Percentiles rank a stretch among this genome's conserved stretches.
Evolutionary conservation across 1,140 invertebrate species (phyloP).

Genomic region (Steinernema feltiae): DNA sequence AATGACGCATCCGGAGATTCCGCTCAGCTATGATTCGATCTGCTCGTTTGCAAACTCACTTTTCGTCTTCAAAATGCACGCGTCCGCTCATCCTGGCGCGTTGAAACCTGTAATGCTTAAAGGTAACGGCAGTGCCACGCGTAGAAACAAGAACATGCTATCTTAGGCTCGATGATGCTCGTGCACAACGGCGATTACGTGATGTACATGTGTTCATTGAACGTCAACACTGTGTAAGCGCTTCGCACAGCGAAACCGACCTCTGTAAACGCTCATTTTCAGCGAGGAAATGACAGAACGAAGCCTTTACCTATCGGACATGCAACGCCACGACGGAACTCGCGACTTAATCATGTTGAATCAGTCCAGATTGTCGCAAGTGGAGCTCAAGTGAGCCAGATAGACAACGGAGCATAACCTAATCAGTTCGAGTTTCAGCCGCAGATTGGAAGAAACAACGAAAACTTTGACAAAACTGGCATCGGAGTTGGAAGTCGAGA

Average conservation of each 20-base stretch:
- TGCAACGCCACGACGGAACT: conserved; percentile 60
- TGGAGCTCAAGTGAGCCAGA: conserved; percentile 58
- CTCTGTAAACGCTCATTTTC: conserved; percentile 10
- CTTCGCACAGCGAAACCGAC: not conserved
- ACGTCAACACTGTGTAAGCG: conserved; percentile 56
- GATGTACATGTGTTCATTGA: conserved; percentile 60
- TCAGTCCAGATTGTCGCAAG: conserved; percentile 58
- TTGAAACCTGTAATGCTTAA: conserved; percentile 42
- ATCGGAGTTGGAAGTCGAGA: conserved; percentile 58
- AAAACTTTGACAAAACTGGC: conserved; percentile 59
- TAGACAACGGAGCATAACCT: not conserved
- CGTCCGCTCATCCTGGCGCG: not conserved
- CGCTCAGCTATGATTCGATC: conserved; percentile 58
- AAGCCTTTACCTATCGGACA: conserved; percentile 40
- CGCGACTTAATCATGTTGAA: conserved; percentile 60
- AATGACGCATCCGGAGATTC: conserved; percentile 59
- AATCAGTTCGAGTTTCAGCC: conserved; percentile 46
- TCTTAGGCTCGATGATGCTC: conserved; percentile 59
- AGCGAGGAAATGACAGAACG: conserved; percentile 40
- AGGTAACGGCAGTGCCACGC: conserved; percentile 20
- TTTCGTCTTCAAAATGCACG: conserved; percentile 36
- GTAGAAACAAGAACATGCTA: not conserved
- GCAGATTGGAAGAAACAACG: conserved; percentile 60
- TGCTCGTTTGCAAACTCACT: conserved; percentile 43
- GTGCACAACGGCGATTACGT: conserved; percentile 58